phyloP scores from a whole-genome alignment of 2,797 vertebrate species.

The Pantherophis vulpinus region DNA sequence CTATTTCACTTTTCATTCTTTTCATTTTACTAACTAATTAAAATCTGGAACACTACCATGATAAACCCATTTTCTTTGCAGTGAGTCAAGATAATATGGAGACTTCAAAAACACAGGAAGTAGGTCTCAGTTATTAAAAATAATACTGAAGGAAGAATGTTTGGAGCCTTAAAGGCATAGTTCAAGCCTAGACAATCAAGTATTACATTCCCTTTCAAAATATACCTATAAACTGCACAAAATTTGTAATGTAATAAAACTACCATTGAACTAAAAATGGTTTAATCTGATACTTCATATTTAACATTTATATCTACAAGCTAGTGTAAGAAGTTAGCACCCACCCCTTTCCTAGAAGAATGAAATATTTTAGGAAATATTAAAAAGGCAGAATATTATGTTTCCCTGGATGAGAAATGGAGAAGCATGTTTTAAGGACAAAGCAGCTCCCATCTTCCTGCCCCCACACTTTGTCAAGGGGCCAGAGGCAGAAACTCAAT shows the following conservation, averaged over 20 bases:
- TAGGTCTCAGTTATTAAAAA: neutral
- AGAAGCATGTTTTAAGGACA: too few relatives aligned
- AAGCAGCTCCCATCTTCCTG: too few relatives aligned
- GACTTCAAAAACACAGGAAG: neutral
- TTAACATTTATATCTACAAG: neutral
- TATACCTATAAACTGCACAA: neutral
- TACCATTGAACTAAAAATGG: neutral
- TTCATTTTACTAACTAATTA: neutral
- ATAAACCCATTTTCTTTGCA: neutral
- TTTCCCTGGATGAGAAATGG: too few relatives aligned
- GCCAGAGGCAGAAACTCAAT: too few relatives aligned
- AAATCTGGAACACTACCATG: neutral
- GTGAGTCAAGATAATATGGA: neutral
- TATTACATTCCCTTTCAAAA: neutral
- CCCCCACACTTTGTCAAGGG: too few relatives aligned
- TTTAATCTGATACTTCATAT: neutral
- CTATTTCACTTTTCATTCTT: neutral
- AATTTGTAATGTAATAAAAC: neutral
- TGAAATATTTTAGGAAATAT: too few relatives aligned
- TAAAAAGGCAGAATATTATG: too few relatives aligned
- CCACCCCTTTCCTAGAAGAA: too few relatives aligned
- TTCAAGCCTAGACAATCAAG: neutral
- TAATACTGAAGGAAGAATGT: neutral
- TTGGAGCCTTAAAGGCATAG: neutral
- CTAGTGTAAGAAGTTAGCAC: neutral